Evolutionary conservation across 2,888 invertebrate species (phyloP).

Genomic region (Brachylomia viminalis): DNA sequence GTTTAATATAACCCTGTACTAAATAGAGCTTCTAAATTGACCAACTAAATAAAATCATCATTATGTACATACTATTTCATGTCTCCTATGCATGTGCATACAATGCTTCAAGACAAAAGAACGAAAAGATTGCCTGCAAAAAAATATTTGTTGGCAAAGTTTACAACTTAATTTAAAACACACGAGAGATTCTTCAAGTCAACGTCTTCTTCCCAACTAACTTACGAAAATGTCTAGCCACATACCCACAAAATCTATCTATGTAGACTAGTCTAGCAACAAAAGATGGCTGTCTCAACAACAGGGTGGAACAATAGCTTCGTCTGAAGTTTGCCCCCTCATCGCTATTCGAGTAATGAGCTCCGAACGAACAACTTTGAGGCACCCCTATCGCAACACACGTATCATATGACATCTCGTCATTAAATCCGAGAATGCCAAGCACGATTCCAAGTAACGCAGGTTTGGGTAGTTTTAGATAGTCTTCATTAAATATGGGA

Average conservation of each 20-base stretch:
- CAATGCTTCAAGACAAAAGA: neutral
- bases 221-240: constrained; percentile 9
- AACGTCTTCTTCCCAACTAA: neutral
- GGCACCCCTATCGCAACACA: constrained; percentile 8
- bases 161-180: neutral
- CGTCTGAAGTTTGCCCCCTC: constrained; percentile 34
- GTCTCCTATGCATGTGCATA: neutral
- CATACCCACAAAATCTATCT: constrained; percentile 11
- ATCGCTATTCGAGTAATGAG: constrained; percentile 41
- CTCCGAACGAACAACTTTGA: constrained; percentile 34
- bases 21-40: neutral
- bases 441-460: neutral
- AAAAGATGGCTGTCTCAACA: constrained; percentile 20
- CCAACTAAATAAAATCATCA: neutral
- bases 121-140: too few species aligned
- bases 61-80: neutral
- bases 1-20: neutral
- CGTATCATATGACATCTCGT: constrained; percentile 7
- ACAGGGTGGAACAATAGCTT: constrained; percentile 32
- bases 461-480: neutral
- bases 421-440: constrained; percentile 15
- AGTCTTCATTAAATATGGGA: neutral
- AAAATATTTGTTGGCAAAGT: neutral
- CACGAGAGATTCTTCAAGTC: neutral
- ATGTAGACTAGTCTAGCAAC: neutral